Conservation (phyloP, 1,140 invertebrate species). For the Protaetia brevitarsis region DNA sequence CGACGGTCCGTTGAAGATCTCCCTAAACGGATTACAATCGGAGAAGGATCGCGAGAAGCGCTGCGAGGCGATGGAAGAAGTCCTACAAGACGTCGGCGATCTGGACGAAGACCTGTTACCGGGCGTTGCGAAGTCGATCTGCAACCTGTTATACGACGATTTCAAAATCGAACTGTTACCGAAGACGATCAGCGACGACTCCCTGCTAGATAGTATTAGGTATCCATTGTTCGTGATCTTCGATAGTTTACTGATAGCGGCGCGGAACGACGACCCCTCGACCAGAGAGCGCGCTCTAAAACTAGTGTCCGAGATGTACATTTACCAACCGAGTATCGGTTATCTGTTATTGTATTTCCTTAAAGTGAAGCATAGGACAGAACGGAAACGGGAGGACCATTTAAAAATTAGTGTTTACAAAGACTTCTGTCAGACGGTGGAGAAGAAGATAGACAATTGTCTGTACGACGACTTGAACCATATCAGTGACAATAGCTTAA, state of each 20-base stretch:
- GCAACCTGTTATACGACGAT: conserved; percentile 54
- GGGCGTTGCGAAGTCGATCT: conserved; percentile 54
- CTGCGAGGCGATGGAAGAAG: conserved; percentile 68
- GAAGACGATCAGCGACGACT: conserved; percentile 52
- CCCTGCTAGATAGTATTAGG: conserved; percentile 72
- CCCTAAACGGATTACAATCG: conserved; percentile 61
- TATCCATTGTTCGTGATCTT: conserved; percentile 80
- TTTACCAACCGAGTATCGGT: conserved; percentile 65
- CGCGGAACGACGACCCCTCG: conserved; percentile 71
- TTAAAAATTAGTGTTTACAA: conserved; percentile 81
- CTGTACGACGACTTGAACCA: conserved; percentile 79
- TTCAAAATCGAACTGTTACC: conserved; percentile 53
- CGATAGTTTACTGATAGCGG: conserved; percentile 63
- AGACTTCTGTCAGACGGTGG: conserved; percentile 78
- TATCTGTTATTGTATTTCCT: conserved; percentile 85
- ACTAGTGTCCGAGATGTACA: conserved; percentile 69
- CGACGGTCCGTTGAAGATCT: conserved; percentile 59
- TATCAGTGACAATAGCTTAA: conserved; percentile 80
- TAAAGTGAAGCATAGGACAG: conserved; percentile 68
- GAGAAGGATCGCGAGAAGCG: conserved; percentile 65
- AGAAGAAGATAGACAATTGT: conserved; percentile 75
- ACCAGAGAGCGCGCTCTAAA: conserved; percentile 70
- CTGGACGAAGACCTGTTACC: conserved; percentile 52
- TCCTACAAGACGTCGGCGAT: conserved; percentile 65
- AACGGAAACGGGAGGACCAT: conserved; percentile 58